Conservation (phyloP, 1,140 invertebrate species). For the Acromyrmex echinatior region DNA sequence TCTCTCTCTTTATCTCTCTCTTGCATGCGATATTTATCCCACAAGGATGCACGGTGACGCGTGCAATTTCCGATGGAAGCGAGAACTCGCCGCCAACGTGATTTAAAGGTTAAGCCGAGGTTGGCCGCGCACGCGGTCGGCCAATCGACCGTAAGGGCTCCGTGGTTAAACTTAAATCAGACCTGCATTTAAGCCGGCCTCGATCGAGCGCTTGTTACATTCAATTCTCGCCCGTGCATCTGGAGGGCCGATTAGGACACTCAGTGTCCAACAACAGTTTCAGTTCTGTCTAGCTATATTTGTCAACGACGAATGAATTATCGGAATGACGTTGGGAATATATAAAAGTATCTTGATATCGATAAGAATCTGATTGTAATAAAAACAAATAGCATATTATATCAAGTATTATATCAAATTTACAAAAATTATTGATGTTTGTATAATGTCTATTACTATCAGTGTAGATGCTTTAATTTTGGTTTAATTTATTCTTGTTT, state of each 20-base stretch:
- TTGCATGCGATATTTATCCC: constrained; percentile 47
- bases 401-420: background rate
- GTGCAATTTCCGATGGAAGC: constrained; percentile 60
- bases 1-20: background rate
- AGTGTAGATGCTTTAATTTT: no score
- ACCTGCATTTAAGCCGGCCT: constrained; percentile 52
- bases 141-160: constrained; percentile 58
- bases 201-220: constrained; percentile 48
- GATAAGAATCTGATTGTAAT: background rate
- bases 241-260: background rate
- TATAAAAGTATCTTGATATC: background rate
- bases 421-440: no score
- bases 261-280: background rate
- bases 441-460: no score
- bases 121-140: constrained; percentile 53
- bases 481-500: no score
- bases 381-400: background rate
- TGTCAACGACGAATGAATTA: background rate
- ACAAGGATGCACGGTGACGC: constrained; percentile 54
- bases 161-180: constrained; percentile 61
- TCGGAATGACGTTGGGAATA: background rate
- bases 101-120: constrained; percentile 64
- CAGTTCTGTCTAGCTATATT: background rate
- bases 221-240: constrained; percentile 35
- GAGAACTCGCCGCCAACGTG: constrained; percentile 50